Evolutionary conservation across 2,888 invertebrate genomes (phyloP), one percentile per base, ranked within the genome.

Genomic region (Brachylomia viminalis): DNA sequence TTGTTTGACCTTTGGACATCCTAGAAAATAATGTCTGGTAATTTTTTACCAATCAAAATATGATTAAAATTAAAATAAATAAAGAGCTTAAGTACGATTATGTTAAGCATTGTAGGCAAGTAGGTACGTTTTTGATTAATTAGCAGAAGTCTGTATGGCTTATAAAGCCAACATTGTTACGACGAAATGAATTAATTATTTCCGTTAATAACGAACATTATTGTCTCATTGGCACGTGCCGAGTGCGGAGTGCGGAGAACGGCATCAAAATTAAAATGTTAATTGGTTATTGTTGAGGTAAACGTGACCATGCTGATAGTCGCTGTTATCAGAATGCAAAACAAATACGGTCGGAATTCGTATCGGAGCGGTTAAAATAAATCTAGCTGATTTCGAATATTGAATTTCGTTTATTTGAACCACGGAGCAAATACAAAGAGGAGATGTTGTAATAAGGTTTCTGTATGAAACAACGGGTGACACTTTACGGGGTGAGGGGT

Each of bases 151-250:
- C 56, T 62, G 42, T 85, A 77, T 52, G 42, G 49, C 23, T 67
- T 47, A 71, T 42, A 81, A 64, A 68, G 54, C 42, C 20, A 85
- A 45, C 56, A 65, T 52, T 54, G 49, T 80, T 54, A 52, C 45
- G 58, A 30, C 56, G 20, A 61, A 74, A 83, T 73, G 7, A 72
- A 64, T 70, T 4, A 65, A 85, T 77, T 85, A 70, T 85, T 73
- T 65, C 45, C 61, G 66, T 67, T 73, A 54, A 82, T 81, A 81
- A 73, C 62, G 45, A 73, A 68, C 64, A 85, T 65, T 68, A 69
- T 76, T 76, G 66, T 59, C 67, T 52, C 72, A 59, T 13, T 4
- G 64, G 70, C 83, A 65, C 71, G 73, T 23, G 45, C 45, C 20
- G 20, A 61, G 30, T 56, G 59, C 33, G 23, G 20, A 61, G 30